These are phyloP conservation scores for Stegana nigrithorax DNA, from an alignment of 2,888 invertebrate species.

Conservation along the genomic window DNA sequence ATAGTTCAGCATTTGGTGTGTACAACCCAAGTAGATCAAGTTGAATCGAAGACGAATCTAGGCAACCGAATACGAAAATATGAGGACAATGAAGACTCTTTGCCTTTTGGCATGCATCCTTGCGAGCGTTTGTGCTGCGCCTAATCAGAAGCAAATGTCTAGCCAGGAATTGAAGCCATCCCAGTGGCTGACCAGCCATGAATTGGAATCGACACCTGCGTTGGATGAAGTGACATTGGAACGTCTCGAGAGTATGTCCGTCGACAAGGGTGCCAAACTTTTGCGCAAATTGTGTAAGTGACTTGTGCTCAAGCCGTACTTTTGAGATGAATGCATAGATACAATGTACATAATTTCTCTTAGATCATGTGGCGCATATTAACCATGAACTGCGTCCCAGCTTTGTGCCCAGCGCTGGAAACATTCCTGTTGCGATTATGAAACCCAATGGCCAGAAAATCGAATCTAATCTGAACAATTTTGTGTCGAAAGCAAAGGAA, in stretches of 20 bases:
- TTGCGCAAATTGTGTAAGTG: slow-evolving; percentile 56
- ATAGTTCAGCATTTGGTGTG: too few species aligned
- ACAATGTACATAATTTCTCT: neutral
- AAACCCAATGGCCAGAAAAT: slow-evolving; percentile 49
- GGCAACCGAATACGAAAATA: too few species aligned
- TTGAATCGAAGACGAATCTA: too few species aligned
- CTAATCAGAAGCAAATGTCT: slow-evolving; percentile 31
- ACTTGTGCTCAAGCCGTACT: neutral
- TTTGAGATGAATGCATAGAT: neutral
- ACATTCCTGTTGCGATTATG: slow-evolving; percentile 51
- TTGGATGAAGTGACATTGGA: slow-evolving; percentile 50
- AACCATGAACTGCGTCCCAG: slow-evolving; percentile 43
- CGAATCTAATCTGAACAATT: slow-evolving; percentile 51
- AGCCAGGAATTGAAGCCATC: slow-evolving; percentile 41
- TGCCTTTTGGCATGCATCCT: slow-evolving; percentile 54
- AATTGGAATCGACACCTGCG: slow-evolving; percentile 54
- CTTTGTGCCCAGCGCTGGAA: slow-evolving; percentile 57
- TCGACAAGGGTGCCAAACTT: slow-evolving; percentile 50
- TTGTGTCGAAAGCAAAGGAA: slow-evolving; percentile 33
- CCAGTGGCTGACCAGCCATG: slow-evolving; percentile 47
- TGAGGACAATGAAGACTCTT: slow-evolving; percentile 47
- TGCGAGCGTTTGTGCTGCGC: slow-evolving; percentile 39
- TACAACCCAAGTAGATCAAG: too few species aligned
- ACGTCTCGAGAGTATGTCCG: slow-evolving; percentile 51
- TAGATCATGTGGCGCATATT: slow-evolving; percentile 50